Evolutionary conservation across 1,140 invertebrate genomes (phyloP), one percentile per base, ranked within the genome.

Genomic region (Triops cancriformis): DNA sequence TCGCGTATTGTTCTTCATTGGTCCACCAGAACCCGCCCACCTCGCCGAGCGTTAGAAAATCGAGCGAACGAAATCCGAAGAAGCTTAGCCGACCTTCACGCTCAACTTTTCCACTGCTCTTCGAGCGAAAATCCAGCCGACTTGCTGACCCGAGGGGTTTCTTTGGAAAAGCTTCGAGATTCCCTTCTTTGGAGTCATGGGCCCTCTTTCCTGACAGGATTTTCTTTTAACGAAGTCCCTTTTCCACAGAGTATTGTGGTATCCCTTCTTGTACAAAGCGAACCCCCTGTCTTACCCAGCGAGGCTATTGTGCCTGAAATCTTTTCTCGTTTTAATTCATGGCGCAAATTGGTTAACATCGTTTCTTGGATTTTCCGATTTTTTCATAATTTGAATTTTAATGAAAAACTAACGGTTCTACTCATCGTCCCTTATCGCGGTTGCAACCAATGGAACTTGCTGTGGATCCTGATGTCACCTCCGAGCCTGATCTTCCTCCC

Each of bases 81-180:
- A n/a, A n/a, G n/a, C n/a, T n/a, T n/a, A n/a, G n/a, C n/a, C n/a
- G n/a, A n/a, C n/a, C n/a, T n/a, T n/a, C n/a, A n/a, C n/a, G n/a
- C n/a, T n/a, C n/a, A n/a, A n/a, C n/a, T n/a, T n/a, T n/a, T n/a
- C n/a, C n/a, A n/a, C n/a, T n/a, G n/a, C n/a, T n/a, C n/a, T n/a
- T n/a, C n/a, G n/a, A n/a, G n/a, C n/a, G n/a, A n/a, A 12, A 75
- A 75, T 75, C 74, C 74, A 0, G 73, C 73, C 28, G 73, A 74
- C 27, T 5, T 74, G 14, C 26, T 74, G 4, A 31, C 73, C 1
- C n/a, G 73, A 31, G 27, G 73, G 6, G 27, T 41, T 6, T 74
- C 73, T 26, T 14, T 74, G 28, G 41, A 74, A 28, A 41, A 74
- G 26, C 41, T 74, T 41, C 27, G 41, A 74, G 73, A 28, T 14